Percentiles rank a stretch among this genome's conserved stretches.
These are phyloP conservation scores for Aspidiotus rigidus DNA, from an alignment of 2,888 invertebrate genomes.

Conservation along the genomic window DNA sequence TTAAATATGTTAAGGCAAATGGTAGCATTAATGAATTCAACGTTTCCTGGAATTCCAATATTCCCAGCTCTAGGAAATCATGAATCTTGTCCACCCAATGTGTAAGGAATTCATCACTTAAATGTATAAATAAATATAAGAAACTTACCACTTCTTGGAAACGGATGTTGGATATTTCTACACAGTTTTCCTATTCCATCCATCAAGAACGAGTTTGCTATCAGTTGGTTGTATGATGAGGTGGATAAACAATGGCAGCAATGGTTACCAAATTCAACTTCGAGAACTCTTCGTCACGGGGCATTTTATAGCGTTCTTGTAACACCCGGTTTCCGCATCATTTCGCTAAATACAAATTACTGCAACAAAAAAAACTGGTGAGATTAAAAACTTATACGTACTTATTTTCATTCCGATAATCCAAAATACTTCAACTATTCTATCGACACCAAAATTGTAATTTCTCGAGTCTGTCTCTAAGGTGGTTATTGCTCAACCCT, in stretches of 20 bases:
- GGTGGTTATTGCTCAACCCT: slow-evolving; percentile 85
- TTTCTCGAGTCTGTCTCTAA: slow-evolving; percentile 41
- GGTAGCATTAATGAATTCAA: slow-evolving; percentile 71
- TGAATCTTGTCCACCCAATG: slow-evolving; percentile 90
- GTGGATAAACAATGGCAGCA: slow-evolving; percentile 80
- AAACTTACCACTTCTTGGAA: background rate
- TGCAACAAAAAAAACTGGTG: slow-evolving; percentile 90
- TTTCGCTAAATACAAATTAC: slow-evolving; percentile 94
- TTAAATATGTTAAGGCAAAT: slow-evolving; percentile 75
- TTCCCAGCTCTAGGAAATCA: slow-evolving; percentile 95
- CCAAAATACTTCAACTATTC: background rate
- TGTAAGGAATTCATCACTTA: slow-evolving; percentile 47
- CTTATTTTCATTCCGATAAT: background rate
- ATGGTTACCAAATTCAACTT: slow-evolving; percentile 82
- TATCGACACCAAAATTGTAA: background rate
- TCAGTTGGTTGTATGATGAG: slow-evolving; percentile 87
- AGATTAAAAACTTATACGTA: background rate
- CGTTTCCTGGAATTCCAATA: slow-evolving; percentile 84
- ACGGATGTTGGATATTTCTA: too few relatives aligned
- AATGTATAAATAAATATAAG: too few relatives aligned
- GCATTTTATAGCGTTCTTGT: slow-evolving; percentile 88
- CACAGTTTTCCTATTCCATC: slow-evolving; percentile 77
- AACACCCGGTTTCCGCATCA: slow-evolving; percentile 77
- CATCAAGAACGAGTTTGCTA: slow-evolving; percentile 69
- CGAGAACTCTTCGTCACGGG: slow-evolving; percentile 73